Percentiles rank a stretch among this genome's conserved stretches.
Conservation (phyloP, 2,888 invertebrate species). For the Limnephilus lunatus region DNA sequence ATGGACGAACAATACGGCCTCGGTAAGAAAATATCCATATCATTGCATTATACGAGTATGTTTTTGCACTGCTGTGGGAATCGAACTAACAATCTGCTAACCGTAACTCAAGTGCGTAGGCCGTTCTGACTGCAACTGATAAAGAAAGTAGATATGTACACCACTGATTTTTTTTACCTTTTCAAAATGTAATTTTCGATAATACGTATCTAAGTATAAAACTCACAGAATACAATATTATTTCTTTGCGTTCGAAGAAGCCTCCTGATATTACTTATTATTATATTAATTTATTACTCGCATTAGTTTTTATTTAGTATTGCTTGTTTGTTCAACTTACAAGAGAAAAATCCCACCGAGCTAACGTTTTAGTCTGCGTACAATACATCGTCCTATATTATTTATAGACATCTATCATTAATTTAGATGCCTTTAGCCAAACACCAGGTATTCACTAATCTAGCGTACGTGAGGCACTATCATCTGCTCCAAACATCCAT, state of each 20-base stretch:
- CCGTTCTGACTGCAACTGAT: too few species aligned
- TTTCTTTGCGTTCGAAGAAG: background rate
- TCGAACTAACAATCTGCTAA: background rate
- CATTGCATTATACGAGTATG: background rate
- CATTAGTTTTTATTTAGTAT: background rate
- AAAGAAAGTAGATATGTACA: too few species aligned
- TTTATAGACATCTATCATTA: background rate
- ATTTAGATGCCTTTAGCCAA: background rate
- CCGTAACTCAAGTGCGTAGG: background rate
- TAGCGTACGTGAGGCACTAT: background rate
- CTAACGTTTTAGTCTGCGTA: background rate
- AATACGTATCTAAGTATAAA: background rate
- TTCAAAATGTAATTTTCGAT: background rate
- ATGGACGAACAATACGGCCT: background rate
- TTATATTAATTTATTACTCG: too few species aligned
- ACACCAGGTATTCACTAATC: background rate
- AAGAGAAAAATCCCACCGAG: background rate
- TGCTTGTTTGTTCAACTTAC: background rate
- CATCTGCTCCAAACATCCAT: background rate
- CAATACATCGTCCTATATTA: background rate
- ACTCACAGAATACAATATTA: background rate
- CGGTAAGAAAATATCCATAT: background rate
- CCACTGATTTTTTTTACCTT: background rate
- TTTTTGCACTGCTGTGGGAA: background rate
- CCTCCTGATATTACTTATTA: too few species aligned